Conservation (phyloP, 2,888 invertebrate genomes). For the Bellardia pandia region DNA sequence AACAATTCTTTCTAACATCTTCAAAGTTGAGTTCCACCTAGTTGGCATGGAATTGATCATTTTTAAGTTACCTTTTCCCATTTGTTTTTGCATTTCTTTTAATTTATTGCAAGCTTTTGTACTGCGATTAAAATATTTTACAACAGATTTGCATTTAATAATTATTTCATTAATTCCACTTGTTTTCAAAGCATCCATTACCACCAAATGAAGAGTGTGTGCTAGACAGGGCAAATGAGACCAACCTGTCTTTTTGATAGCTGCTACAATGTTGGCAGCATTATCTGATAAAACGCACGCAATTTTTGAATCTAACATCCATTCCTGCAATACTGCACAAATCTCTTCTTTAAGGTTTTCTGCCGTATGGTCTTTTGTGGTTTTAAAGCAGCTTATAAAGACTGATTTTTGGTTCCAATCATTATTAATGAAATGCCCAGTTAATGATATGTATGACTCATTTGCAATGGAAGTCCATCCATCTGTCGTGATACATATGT, state of each 20-base stretch:
- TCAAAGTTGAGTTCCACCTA: conserved; percentile 21
- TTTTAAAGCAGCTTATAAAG: not conserved
- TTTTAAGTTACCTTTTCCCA: conserved; percentile 14
- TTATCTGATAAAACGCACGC: not conserved
- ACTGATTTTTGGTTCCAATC: not conserved
- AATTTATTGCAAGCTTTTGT: conserved; percentile 29
- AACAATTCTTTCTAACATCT: conserved; percentile 3
- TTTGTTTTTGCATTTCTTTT: conserved; percentile 33
- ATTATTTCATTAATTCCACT: not conserved
- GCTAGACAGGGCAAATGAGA: not conserved
- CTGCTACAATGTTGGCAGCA: not conserved
- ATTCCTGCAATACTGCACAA: not conserved
- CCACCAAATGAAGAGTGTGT: not conserved
- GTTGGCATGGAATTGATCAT: conserved; percentile 26
- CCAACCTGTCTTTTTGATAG: not conserved
- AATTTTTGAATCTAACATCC: not conserved
- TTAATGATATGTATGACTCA: not conserved
- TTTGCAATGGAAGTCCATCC: not conserved
- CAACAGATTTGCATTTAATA: not conserved
- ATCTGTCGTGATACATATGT: not conserved
- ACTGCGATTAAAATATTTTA: not conserved
- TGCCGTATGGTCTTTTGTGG: not conserved
- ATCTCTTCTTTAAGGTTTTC: conserved; percentile 5
- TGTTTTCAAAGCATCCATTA: not conserved
- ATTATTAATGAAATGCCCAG: not conserved